These are phyloP conservation scores for Parauchenoglanis ngamensis DNA, from an alignment of 2,797 vertebrate genomes.

Conservation along the genomic window DNA sequence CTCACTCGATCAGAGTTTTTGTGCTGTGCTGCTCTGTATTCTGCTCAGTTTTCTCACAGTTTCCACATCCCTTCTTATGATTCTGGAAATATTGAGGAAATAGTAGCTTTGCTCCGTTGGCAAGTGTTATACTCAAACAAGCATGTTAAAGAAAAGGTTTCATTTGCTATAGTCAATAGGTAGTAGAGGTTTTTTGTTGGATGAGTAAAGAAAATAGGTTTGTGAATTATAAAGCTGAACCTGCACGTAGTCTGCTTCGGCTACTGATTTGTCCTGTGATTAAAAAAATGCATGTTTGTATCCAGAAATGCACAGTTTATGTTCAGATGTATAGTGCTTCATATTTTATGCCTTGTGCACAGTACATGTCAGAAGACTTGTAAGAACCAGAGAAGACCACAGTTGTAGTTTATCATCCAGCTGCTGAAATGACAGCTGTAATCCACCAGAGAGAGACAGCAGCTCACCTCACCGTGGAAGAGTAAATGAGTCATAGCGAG, in stretches of 20 bases:
- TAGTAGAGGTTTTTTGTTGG: background rate
- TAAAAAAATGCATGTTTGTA: background rate
- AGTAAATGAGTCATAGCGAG: background rate
- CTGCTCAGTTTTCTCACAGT: background rate
- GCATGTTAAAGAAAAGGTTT: background rate
- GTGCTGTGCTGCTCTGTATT: background rate
- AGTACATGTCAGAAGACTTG: background rate
- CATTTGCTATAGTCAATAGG: background rate
- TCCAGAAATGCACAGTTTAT: background rate
- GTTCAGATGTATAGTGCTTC: background rate
- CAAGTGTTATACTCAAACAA: background rate
- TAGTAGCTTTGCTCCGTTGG: background rate
- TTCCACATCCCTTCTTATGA: background rate
- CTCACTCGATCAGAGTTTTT: no score
- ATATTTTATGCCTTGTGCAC: background rate
- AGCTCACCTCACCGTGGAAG: slow-evolving; percentile 15
- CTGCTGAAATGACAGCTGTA: slow-evolving; percentile 41
- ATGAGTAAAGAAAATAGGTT: background rate
- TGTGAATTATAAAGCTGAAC: background rate
- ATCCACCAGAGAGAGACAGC: slow-evolving; percentile 55
- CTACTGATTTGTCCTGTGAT: background rate
- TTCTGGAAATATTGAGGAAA: background rate
- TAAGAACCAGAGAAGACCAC: background rate
- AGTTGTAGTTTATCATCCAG: background rate
- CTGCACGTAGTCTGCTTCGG: background rate